Percentiles rank a stretch among this genome's conserved stretches.
Evolutionary conservation across 1,140 invertebrate species (phyloP).

Genomic region (Caerostris darwini): DNA sequence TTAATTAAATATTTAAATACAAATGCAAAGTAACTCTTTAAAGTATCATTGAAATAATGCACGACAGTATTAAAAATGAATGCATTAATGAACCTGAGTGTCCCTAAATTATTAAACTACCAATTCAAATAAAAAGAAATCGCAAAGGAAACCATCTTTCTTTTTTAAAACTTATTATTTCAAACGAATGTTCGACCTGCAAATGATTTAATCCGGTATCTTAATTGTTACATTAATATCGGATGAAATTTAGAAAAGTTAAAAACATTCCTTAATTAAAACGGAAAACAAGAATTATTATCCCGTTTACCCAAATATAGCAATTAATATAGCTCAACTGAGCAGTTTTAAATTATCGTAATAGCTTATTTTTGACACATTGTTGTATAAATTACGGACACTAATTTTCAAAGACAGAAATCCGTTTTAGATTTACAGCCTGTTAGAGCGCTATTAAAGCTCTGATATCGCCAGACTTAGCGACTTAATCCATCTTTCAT

Average conservation of each 20-base stretch:
- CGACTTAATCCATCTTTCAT: slow-evolving; percentile 69
- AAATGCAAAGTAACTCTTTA: no score
- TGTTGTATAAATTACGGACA: slow-evolving; percentile 20
- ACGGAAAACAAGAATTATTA: neutral
- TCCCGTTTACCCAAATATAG: neutral
- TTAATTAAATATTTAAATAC: no score
- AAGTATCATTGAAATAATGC: no score
- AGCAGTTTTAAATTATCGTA: neutral
- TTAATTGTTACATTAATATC: neutral
- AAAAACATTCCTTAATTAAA: neutral
- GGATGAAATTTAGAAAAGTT: neutral
- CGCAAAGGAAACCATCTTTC: no score
- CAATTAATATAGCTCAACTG: slow-evolving; percentile 3
- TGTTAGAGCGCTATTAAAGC: slow-evolving; percentile 43
- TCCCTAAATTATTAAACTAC: no score
- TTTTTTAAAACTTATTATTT: no score
- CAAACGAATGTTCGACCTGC: no score
- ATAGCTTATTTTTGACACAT: neutral
- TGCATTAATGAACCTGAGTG: no score
- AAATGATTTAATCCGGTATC: no score
- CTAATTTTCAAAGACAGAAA: slow-evolving; percentile 29
- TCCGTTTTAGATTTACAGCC: slow-evolving; percentile 46
- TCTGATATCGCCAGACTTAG: slow-evolving; percentile 35
- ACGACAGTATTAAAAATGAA: no score
- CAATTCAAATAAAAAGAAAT: no score